These are phyloP conservation scores for Trichogramma dendrolimi DNA, from an alignment of 2,888 invertebrate species.

Conservation along the genomic window DNA sequence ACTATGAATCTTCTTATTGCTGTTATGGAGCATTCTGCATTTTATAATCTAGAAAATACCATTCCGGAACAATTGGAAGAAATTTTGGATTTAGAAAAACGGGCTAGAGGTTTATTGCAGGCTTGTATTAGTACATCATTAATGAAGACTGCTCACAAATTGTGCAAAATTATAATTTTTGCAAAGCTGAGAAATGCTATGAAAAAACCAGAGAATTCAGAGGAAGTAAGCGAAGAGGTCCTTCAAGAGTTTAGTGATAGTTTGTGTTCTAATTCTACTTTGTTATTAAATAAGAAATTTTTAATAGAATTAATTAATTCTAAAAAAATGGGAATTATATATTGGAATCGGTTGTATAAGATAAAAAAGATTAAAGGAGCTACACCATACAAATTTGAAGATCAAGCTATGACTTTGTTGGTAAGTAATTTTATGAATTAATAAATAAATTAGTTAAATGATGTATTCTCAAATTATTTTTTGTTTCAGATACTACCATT, in stretches of 20 bases:
- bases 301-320: conserved; percentile 47
- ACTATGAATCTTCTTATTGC: conserved; percentile 44
- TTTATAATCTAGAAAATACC: conserved; percentile 38
- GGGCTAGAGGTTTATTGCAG: conserved; percentile 44
- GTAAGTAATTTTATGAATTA: conserved; percentile 31
- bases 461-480: neutral
- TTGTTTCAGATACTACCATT: conserved; percentile 59
- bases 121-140: conserved; percentile 48
- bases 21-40: conserved; percentile 44
- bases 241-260: conserved; percentile 49
- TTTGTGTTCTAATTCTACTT: conserved; percentile 43
- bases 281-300: conserved; percentile 47
- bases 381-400: conserved; percentile 41
- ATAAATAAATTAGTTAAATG: neutral
- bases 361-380: conserved; percentile 34
- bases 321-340: conserved; percentile 48
- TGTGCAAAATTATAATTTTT: conserved; percentile 54
- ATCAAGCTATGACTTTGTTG: conserved; percentile 45
- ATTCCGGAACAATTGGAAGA: conserved; percentile 44
- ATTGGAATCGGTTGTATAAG: conserved; percentile 46
- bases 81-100: conserved; percentile 40
- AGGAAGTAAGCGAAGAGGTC: conserved; percentile 32
- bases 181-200: conserved; percentile 40
- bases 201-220: conserved; percentile 21
- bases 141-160: conserved; percentile 53